Percentiles rank a stretch among this genome's conserved stretches.
Evolutionary conservation across 2,113 vertebrate genomes (phyloP).

Genomic region (Dromiciops gliroides): DNA sequence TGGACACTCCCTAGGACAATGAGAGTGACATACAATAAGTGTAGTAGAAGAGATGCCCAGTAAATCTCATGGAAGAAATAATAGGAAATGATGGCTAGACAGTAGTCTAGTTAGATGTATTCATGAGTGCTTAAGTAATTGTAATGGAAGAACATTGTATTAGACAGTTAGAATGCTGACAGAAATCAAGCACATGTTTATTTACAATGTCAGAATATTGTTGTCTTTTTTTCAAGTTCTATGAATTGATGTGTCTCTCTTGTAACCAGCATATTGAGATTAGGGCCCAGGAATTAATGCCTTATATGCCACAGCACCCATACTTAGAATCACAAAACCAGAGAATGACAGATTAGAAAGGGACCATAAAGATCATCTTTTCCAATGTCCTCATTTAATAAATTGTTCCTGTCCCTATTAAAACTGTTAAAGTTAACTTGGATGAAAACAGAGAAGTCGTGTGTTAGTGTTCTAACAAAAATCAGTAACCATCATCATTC

Average conservation of each 20-base stretch:
- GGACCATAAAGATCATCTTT: not conserved
- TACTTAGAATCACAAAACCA: not conserved
- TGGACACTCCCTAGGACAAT: not conserved
- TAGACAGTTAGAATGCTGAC: not conserved
- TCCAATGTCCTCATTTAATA: not conserved
- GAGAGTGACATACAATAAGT: not conserved
- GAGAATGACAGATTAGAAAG: not conserved
- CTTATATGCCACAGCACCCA: no score
- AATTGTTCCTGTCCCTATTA: not conserved
- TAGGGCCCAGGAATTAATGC: not conserved
- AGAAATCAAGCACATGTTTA: not conserved
- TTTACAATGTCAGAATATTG: not conserved
- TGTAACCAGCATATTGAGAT: not conserved
- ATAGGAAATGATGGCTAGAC: not conserved
- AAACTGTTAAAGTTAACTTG: not conserved
- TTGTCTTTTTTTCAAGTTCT: not conserved
- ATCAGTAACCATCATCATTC: not conserved
- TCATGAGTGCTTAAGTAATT: not conserved
- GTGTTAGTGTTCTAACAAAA: not conserved
- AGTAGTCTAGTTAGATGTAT: not conserved
- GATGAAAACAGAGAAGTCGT: not conserved
- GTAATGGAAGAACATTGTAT: not conserved
- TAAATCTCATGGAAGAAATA: not conserved
- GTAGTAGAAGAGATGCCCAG: not conserved
- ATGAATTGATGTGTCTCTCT: not conserved